phyloP scores from a whole-genome alignment of 2,113 vertebrate genomes.

The Willisornis vidua region DNA sequence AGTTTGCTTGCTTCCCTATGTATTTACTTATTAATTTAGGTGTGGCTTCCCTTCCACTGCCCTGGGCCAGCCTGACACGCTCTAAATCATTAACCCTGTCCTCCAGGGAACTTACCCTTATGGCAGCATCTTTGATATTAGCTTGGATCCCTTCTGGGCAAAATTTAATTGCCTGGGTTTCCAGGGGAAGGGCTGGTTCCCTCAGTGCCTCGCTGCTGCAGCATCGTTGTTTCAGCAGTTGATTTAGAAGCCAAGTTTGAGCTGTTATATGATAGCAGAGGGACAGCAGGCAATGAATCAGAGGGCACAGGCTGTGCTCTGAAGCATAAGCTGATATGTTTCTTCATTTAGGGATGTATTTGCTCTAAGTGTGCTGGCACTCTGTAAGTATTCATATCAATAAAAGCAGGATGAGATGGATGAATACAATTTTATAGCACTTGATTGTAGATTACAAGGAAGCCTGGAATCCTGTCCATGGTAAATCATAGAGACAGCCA shows the following conservation, averaged over 20 bases:
- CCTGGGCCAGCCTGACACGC: conserved; percentile 62
- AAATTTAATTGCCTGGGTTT: conserved; percentile 78
- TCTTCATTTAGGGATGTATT: conserved; percentile 9
- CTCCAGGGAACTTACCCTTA: conserved; percentile 70
- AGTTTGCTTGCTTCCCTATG: conserved; percentile 38
- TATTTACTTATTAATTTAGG: conserved; percentile 4
- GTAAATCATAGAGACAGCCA: not conserved
- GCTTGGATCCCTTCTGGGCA: conserved; percentile 74
- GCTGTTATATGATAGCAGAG: not conserved
- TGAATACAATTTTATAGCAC: not conserved
- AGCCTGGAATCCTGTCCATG: not conserved
- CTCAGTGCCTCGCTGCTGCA: conserved; percentile 15
- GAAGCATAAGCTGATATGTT: not conserved
- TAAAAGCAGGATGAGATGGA: not conserved
- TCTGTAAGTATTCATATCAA: not conserved
- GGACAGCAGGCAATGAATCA: conserved; percentile 5
- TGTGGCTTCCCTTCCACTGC: conserved; percentile 42
- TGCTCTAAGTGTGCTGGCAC: not conserved
- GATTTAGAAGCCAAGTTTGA: conserved; percentile 50
- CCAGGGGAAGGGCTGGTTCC: conserved; percentile 38
- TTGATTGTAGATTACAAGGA: not conserved
- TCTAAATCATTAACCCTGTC: conserved; percentile 78
- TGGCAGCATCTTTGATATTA: conserved; percentile 77
- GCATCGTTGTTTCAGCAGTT: conserved; percentile 56
- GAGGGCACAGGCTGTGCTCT: not conserved